Percentiles rank a stretch among this genome's conserved stretches.
Conservation (phyloP, 2,797 vertebrate genomes). For the Ctenopoma kingsleyae region DNA sequence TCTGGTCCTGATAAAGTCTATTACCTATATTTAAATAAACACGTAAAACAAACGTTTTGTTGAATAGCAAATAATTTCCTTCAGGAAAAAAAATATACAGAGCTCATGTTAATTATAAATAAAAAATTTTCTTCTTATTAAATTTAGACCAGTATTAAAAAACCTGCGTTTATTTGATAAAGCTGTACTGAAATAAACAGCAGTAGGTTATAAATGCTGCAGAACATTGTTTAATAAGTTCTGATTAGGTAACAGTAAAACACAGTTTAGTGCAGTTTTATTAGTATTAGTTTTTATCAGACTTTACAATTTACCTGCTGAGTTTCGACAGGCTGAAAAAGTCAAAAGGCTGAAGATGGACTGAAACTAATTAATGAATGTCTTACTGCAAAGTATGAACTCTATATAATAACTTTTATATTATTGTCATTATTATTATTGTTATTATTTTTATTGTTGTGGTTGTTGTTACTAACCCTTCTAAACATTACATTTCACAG, state of each 20-base stretch:
- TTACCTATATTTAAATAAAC: background rate
- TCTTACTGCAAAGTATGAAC: background rate
- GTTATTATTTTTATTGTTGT: background rate
- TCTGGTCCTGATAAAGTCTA: background rate
- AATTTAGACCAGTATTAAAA: background rate
- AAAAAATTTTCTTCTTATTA: background rate
- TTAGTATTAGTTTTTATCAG: background rate
- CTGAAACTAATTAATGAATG: background rate
- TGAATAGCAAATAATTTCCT: accelerated
- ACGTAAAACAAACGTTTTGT: background rate
- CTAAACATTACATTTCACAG: too few relatives aligned
- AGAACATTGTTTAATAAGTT: background rate
- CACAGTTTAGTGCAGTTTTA: background rate
- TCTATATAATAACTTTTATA: too few relatives aligned
- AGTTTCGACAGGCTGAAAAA: background rate
- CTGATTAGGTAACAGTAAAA: background rate
- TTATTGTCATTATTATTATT: background rate
- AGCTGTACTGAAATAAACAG: background rate
- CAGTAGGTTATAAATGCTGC: background rate
- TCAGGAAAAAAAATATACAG: background rate
- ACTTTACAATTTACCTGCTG: background rate
- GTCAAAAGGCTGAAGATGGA: background rate
- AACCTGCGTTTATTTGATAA: background rate
- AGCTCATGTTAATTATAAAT: background rate
- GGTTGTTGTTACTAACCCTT: background rate